Conservation (phyloP, 2,888 invertebrate genomes). For the Phengaris arion region DNA sequence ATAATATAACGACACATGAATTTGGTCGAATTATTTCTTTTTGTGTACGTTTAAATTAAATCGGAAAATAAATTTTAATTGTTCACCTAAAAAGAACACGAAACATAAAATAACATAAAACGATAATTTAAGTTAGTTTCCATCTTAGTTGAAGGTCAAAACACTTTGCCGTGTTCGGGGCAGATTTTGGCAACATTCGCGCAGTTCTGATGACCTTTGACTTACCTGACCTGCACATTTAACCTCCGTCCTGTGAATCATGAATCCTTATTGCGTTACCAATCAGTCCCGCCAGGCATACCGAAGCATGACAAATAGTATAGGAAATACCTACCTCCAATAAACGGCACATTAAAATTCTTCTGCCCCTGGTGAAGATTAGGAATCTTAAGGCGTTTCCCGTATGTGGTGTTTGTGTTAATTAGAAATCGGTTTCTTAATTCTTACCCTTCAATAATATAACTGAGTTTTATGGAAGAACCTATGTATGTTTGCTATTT, state of each 20-base stretch:
- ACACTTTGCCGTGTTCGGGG: background rate
- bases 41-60: too few species aligned
- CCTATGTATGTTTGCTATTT: too few species aligned
- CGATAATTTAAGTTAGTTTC: too few species aligned
- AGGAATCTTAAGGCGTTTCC: background rate
- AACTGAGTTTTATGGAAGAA: too few species aligned
- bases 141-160: too few species aligned
- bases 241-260: background rate
- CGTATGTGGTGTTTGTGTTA: background rate
- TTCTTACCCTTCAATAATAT: too few species aligned
- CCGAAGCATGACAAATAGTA: background rate
- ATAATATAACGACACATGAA: too few species aligned
- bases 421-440: background rate
- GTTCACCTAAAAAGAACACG: too few species aligned
- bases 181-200: background rate
- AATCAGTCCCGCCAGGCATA: background rate
- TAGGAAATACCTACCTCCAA: background rate
- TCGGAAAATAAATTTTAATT: too few species aligned
- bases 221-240: slow-evolving; percentile 1
- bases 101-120: too few species aligned
- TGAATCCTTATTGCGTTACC: background rate
- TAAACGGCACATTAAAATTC: slow-evolving; percentile 12
- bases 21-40: too few species aligned
- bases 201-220: background rate
- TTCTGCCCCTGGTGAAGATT: background rate